Base-by-base conservation (phyloP, 1,140 invertebrate species). In the Zaprionus taronus region DNA sequence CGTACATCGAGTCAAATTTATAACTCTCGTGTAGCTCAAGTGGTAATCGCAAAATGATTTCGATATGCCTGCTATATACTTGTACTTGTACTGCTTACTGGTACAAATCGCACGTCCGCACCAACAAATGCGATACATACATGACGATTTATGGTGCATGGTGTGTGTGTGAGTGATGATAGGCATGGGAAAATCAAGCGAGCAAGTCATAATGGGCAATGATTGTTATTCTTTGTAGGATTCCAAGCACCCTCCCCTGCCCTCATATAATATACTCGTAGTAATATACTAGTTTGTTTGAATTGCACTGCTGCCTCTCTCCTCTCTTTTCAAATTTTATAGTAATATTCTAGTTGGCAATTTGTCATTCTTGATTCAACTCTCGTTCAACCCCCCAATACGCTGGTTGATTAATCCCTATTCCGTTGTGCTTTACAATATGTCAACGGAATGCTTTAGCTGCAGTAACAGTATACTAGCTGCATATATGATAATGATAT, bases 1-100 rank as follows among this genome's bases (percentile, higher is more conserved):
- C 24, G 44, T 49, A 58, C 55, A 56, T 41, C 17, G 55, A 41
- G 7, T 34, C 31, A 61, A 71, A 75, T 75, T 75, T 75, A 75
- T 44, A 53, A 58, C 72, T 41, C 53, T 36, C 56, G 64, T 55
- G 55, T 61, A 24, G 64, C 24, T 68, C 36, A 28, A 38, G 36
- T 55, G 57, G 15, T 74, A 69, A 74, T 69, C 72, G 31, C 31
- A 36, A 28, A 47, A 28, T 47, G 22, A 62, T 63, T 31, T 15
- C 63, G 63, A 67, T 67, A 69, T 69, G 57, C 12, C 12, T 17
- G 22, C 58, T 28, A 47, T 62, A 28, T 53, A 64, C 24, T 20
- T 44, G 11, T 53, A 64, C 24, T 20, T 44, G 11, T 15, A 36
- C 36, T 41, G n/a, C 0, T n/a, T 47, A 2, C 22, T 49, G 31